phyloP scores from a whole-genome alignment of 2,113 vertebrate species.

The Isurus oxyrinchus region DNA sequence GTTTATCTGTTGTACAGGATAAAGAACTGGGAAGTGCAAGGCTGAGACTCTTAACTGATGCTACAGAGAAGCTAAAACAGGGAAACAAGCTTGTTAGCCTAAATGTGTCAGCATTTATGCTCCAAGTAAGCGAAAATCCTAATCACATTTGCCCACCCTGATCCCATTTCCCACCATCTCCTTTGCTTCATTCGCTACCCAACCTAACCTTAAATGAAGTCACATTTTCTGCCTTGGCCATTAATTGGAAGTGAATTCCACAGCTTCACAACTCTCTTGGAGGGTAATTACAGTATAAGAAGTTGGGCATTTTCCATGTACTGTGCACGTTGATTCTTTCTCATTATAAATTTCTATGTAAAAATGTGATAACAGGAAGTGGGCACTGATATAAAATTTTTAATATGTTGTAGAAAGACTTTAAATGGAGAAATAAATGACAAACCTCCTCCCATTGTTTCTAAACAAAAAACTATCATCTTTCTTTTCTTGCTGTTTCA shows the following conservation, averaged over 20 bases:
- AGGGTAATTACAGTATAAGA: background rate
- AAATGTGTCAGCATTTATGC: no score
- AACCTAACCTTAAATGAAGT: background rate
- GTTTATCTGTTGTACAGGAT: background rate
- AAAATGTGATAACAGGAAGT: background rate
- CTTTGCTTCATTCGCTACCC: background rate
- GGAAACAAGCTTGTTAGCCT: no score
- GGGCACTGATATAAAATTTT: background rate
- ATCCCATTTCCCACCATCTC: background rate
- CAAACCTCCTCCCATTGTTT: background rate
- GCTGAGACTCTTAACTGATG: background rate
- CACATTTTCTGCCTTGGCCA: background rate
- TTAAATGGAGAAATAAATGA: background rate
- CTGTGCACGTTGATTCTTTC: background rate
- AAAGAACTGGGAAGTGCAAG: background rate
- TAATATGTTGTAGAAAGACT: background rate
- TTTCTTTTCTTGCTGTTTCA: constrained; percentile 52
- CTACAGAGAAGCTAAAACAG: background rate
- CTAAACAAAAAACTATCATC: background rate
- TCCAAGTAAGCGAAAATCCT: no score
- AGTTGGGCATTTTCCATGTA: background rate
- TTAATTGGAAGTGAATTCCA: background rate
- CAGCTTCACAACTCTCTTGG: background rate
- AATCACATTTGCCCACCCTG: background rate
- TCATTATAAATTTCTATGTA: background rate